Evolutionary conservation across 2,797 vertebrate genomes (phyloP).

Genomic region (Poeciliopsis presidionis): DNA sequence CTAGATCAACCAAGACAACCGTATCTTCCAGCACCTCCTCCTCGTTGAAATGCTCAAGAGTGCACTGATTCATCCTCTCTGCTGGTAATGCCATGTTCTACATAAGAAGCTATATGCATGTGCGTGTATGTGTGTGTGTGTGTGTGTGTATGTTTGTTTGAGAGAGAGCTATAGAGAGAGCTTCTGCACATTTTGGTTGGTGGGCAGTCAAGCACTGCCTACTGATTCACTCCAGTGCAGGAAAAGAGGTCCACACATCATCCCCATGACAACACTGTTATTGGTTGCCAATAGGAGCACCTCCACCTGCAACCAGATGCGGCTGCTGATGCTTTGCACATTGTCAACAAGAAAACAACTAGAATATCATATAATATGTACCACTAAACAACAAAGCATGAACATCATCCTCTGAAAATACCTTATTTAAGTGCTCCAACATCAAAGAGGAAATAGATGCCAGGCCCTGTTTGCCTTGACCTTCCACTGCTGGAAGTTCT

Average conservation of each 20-base stretch:
- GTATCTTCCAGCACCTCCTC: slow-evolving; percentile 32
- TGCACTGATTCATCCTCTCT: slow-evolving; percentile 62
- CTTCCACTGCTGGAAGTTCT: slow-evolving; percentile 29
- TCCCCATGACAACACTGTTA: slow-evolving; percentile 69
- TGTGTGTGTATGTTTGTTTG: slow-evolving; percentile 14
- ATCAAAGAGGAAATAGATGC: slow-evolving; percentile 10
- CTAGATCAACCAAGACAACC: slow-evolving; percentile 45
- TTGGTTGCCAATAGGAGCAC: slow-evolving; percentile 45
- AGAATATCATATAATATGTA: slow-evolving; percentile 1
- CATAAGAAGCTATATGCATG: slow-evolving; percentile 29
- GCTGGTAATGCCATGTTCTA: slow-evolving; percentile 18
- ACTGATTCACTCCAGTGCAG: slow-evolving; percentile 41
- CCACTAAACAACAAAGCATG: slow-evolving; percentile 21
- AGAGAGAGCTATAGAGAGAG: not conserved
- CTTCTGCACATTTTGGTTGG: slow-evolving; percentile 36
- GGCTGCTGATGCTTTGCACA: slow-evolving; percentile 38
- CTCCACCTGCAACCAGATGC: slow-evolving; percentile 62
- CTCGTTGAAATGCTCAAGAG: slow-evolving; percentile 32
- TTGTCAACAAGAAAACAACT: slow-evolving; percentile 49
- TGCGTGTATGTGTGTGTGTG: slow-evolving; percentile 6
- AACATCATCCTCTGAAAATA: slow-evolving; percentile 1
- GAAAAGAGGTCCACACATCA: slow-evolving; percentile 55
- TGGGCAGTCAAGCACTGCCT: slow-evolving; percentile 56
- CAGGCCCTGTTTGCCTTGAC: slow-evolving; percentile 9
- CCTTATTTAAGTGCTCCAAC: slow-evolving; percentile 2